These are phyloP conservation scores for Linnaemya vulpina DNA, from an alignment of 2,888 invertebrate species.

Conservation along the genomic window DNA sequence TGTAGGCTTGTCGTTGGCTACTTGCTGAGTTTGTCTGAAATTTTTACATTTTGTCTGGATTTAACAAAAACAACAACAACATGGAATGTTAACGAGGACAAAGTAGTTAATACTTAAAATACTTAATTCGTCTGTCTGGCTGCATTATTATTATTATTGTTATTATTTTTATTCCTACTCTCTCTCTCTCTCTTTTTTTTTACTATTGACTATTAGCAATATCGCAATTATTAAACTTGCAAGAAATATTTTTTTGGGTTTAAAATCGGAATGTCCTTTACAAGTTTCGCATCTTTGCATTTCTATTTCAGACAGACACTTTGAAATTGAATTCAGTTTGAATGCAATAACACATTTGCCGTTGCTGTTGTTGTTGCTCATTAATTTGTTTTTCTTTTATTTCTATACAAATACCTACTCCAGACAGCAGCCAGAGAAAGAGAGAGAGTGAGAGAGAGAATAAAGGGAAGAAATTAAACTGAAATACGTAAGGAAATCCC, in stretches of 20 bases:
- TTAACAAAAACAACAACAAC: conserved; percentile 39
- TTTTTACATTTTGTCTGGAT: conserved; percentile 54
- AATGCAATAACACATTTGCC: conserved; percentile 10
- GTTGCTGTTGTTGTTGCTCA: neutral
- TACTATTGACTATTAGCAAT: conserved; percentile 24
- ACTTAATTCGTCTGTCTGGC: conserved; percentile 44
- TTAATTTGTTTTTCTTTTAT: conserved; percentile 8
- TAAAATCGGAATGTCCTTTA: conserved; percentile 4
- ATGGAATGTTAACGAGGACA: conserved; percentile 57
- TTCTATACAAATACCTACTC: conserved; percentile 24
- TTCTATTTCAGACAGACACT: neutral
- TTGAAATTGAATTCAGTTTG: too few relatives aligned
- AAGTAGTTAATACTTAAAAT: conserved; percentile 61
- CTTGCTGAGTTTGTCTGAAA: conserved; percentile 62
- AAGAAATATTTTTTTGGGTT: conserved; percentile 21
- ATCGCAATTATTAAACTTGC: conserved; percentile 45
- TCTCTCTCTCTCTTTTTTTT: neutral
- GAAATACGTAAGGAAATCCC: conserved; percentile 20
- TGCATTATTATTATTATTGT: conserved; percentile 1
- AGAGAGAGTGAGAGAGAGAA: conserved; percentile 1
- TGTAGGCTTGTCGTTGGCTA: conserved; percentile 53
- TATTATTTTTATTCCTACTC: neutral
- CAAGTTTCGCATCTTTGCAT: conserved; percentile 4
- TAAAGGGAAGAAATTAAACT: neutral
- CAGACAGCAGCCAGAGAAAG: neutral